phyloP scores from a whole-genome alignment of 2,113 vertebrate genomes.

The Regulus satrapa region DNA sequence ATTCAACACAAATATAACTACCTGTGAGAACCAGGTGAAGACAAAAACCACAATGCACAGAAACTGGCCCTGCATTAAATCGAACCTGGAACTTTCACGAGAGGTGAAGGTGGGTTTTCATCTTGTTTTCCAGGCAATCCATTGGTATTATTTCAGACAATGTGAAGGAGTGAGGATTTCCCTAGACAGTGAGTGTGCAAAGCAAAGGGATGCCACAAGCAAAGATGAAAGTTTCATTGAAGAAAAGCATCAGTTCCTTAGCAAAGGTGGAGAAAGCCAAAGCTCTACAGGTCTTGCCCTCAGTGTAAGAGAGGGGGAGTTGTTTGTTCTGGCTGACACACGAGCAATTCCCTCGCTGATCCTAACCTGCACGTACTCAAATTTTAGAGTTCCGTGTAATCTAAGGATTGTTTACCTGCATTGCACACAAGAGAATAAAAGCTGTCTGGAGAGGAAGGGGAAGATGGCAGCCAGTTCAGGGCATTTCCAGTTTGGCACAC shows the following conservation, averaged over 20 bases:
- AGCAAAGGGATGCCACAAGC: background rate
- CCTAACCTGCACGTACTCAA: background rate
- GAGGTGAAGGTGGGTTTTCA: background rate
- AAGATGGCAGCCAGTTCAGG: background rate
- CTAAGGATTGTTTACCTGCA: background rate
- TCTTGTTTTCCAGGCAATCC: background rate
- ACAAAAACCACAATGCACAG: background rate
- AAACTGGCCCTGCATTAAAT: background rate
- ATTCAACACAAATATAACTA: background rate
- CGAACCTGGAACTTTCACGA: background rate
- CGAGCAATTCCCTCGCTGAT: background rate
- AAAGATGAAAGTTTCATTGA: background rate
- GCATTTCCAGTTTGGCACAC: background rate
- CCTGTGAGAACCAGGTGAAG: background rate
- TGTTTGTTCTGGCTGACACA: background rate
- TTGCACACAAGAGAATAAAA: background rate
- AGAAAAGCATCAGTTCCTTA: background rate
- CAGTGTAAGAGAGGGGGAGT: background rate
- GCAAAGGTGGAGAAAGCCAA: background rate
- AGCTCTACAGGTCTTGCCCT: background rate
- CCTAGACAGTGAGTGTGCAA: background rate
- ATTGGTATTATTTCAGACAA: background rate
- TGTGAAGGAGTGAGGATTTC: rapidly evolving
- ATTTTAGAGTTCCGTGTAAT: background rate
- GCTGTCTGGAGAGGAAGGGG: background rate